Conservation (phyloP, 2,888 invertebrate species). For the Thereva nobilitata region DNA sequence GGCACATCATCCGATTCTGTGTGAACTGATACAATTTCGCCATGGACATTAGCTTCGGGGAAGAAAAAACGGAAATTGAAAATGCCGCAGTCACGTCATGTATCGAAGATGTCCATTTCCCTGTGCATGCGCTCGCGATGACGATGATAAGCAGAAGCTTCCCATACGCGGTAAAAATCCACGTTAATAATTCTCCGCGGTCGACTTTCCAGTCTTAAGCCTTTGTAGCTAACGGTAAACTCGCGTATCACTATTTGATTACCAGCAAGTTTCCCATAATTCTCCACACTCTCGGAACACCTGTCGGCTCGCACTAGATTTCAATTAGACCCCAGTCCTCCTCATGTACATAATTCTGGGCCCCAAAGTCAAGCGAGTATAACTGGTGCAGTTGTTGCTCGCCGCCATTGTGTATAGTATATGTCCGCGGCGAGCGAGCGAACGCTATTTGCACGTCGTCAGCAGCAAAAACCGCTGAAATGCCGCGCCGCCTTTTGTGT, state of each 20-base stretch:
- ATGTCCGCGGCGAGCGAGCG: not conserved
- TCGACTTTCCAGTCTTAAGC: conserved; percentile 29
- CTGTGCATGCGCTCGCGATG: too few species aligned
- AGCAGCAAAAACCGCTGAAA: conserved; percentile 5
- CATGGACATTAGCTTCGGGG: too few species aligned
- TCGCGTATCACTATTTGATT: conserved; percentile 25
- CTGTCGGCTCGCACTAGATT: conserved; percentile 25
- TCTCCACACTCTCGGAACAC: conserved; percentile 34
- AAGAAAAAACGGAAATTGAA: too few species aligned
- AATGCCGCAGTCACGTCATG: too few species aligned
- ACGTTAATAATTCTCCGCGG: conserved; percentile 22
- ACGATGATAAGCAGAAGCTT: too few species aligned
- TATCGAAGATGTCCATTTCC: too few species aligned
- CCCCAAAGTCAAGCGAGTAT: not conserved
- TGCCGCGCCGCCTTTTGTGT: conserved; percentile 22
- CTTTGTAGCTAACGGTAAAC: conserved; percentile 15
- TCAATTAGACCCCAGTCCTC: conserved; percentile 20
- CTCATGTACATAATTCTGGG: not conserved
- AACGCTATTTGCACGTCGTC: not conserved
- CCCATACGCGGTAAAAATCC: too few species aligned
- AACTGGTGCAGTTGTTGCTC: conserved; percentile 10
- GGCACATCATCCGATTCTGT: too few species aligned
- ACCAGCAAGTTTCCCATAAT: conserved; percentile 30
- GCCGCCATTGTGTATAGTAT: not conserved
- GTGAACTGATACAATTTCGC: too few species aligned